phyloP scores from a whole-genome alignment of 2,888 invertebrate species.

The Drosophila helvetica region DNA sequence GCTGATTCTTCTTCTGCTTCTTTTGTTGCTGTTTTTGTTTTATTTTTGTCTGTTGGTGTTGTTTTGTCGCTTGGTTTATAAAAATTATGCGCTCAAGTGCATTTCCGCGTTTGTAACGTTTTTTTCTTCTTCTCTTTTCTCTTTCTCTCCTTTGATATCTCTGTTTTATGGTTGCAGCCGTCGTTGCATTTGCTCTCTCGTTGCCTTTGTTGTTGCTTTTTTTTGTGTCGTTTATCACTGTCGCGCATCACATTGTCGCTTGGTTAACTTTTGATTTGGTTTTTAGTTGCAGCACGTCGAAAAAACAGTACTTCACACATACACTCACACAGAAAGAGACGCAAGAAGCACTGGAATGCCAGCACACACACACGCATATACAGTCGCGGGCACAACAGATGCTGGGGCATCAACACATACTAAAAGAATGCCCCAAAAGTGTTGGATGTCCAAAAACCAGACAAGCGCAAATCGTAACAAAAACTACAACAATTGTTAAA shows the following conservation, averaged over 20 bases:
- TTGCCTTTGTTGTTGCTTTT: background rate
- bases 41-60: slow-evolving; percentile 30
- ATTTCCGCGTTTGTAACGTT: slow-evolving; percentile 70
- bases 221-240: slow-evolving; percentile 51
- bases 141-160: slow-evolving; percentile 24
- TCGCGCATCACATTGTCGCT: slow-evolving; percentile 60
- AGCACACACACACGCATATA: slow-evolving; percentile 26
- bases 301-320: slow-evolving; percentile 9
- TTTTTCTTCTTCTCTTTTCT: slow-evolving; percentile 38
- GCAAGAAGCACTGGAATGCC: background rate
- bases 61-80: slow-evolving; percentile 64
- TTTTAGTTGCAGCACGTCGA: slow-evolving; percentile 29
- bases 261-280: slow-evolving; percentile 41
- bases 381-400: background rate
- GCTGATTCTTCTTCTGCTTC: slow-evolving; percentile 24
- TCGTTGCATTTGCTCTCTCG: slow-evolving; percentile 14
- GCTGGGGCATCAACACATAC: slow-evolving; percentile 14
- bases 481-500: background rate
- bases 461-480: background rate
- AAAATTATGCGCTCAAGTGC: slow-evolving; percentile 77
- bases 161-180: slow-evolving; percentile 53
- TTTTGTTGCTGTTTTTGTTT: slow-evolving; percentile 40
- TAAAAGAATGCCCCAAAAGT: slow-evolving; percentile 1
- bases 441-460: background rate
- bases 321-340: background rate